A percentile compares a stretch with the other conserved stretches of the same genome.
These are phyloP conservation scores for Zenarchopterus dispar DNA, from an alignment of 2,797 vertebrate species.

Conservation along the genomic window DNA sequence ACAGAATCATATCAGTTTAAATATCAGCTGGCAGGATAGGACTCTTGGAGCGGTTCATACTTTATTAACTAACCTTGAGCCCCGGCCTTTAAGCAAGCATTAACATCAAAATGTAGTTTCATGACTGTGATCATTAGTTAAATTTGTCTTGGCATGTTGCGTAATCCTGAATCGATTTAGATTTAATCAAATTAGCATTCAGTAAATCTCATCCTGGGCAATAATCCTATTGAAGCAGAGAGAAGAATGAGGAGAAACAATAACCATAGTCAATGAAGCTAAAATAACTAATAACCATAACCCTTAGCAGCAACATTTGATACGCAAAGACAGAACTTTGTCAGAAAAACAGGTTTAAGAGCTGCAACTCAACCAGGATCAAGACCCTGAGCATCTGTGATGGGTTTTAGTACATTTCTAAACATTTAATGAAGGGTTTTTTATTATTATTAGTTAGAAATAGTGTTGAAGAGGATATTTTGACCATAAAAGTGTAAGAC, in stretches of 20 bases:
- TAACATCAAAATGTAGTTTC: neutral
- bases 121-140: neutral
- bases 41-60: neutral
- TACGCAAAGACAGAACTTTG: neutral
- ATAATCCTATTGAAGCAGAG: neutral
- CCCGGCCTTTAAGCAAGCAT: neutral
- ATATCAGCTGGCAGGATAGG: neutral
- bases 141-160: neutral
- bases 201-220: neutral
- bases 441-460: too few species aligned
- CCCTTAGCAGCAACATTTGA: neutral
- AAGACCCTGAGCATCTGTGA: neutral
- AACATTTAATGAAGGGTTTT: too few species aligned
- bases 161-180: slow-evolving; percentile 1
- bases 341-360: neutral
- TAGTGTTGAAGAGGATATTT: too few species aligned
- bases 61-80: neutral
- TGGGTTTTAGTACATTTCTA: too few species aligned
- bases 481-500: too few species aligned
- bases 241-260: neutral
- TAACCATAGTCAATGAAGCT: neutral
- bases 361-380: neutral
- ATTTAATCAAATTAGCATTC: slow-evolving; percentile 1
- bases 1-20: neutral
- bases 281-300: neutral